Conservation (phyloP, 2,113 vertebrate species). For the Xenus cinereus region DNA sequence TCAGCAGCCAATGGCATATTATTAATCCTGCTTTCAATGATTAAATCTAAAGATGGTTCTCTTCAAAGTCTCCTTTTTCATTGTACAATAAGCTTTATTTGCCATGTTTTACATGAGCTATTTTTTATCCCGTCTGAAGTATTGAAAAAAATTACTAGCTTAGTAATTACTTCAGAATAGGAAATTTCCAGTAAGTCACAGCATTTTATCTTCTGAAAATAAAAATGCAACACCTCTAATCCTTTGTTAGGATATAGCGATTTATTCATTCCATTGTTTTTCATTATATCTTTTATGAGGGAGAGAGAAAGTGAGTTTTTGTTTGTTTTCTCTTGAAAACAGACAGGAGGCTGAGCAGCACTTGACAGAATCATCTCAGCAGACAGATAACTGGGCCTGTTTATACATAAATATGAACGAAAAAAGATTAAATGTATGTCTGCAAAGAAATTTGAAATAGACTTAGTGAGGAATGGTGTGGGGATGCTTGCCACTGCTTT, state of each 20-base stretch:
- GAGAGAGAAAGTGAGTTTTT: neutral
- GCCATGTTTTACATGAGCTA: neutral
- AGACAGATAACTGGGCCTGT: neutral
- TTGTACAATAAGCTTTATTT: neutral
- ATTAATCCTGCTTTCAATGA: constrained; percentile 1
- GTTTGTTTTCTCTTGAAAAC: neutral
- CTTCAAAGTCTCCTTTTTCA: neutral
- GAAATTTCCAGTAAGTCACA: neutral
- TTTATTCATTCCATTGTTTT: neutral
- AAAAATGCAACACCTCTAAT: neutral
- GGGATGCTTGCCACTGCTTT: neutral
- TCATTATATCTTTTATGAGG: neutral
- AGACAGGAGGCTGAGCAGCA: neutral
- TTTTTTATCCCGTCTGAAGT: constrained; percentile 31
- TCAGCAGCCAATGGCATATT: neutral
- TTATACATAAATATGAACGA: neutral
- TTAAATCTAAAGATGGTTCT: neutral
- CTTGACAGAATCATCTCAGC: neutral
- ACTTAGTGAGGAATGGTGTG: neutral
- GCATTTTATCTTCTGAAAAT: constrained; percentile 28
- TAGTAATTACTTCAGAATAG: constrained; percentile 17
- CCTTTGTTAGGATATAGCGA: neutral
- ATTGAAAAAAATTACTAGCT: neutral
- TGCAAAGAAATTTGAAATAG: neutral
- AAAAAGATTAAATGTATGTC: neutral